Base-by-base conservation (phyloP, 2,797 vertebrate species). In the Lepus townsendii region DNA sequence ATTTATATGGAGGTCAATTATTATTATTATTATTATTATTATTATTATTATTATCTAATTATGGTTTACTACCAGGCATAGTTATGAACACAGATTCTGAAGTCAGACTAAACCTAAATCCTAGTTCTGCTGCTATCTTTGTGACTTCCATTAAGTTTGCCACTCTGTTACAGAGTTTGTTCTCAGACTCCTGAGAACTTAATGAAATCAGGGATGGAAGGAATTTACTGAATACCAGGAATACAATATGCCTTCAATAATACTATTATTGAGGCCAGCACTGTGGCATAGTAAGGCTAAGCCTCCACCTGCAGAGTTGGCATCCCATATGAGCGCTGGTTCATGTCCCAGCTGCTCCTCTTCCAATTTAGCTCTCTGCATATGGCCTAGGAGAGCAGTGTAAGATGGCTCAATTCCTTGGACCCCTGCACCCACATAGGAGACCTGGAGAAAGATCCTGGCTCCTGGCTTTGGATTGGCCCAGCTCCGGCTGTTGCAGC, bases 61-160 rank as follows among this genome's bases (percentile, higher is more conserved):
- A 92, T 62, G 85, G 27, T 13, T 47, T 93, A 62, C 35, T 35
- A 91, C 57, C 52, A 93, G 26, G 54, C 16, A 75, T 88, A 63
- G n/a, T 82, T 52, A 79, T 72, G 35, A 95, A 57, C 65, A 79
- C 27, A 90, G 84, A 82, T n/a, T 62, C 13, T 84, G 17, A 93
- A 95, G 42, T 82, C 19, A 76, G n/a, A 88, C 42, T 27, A 85
- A 12, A 84, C 80, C 68, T 88, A 95, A 96, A 80, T 50, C 54
- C 35, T 82, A 24, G 35, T 80, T 50, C n/a, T 66, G 35, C 84
- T 30, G 78, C 65, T 63, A 38, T 63, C 47, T 88, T 54, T 76
- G 35, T 85, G 75, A 92, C 12, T 63, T 19, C 42, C 30, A 82
- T 80, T 32, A 89, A 92, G 52, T 76, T 60, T 83, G 35, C 26